A percentile compares a stretch with the other conserved stretches of the same genome.
phyloP scores from a whole-genome alignment of 1,140 invertebrate genomes.

The Drosophila nikananu region DNA sequence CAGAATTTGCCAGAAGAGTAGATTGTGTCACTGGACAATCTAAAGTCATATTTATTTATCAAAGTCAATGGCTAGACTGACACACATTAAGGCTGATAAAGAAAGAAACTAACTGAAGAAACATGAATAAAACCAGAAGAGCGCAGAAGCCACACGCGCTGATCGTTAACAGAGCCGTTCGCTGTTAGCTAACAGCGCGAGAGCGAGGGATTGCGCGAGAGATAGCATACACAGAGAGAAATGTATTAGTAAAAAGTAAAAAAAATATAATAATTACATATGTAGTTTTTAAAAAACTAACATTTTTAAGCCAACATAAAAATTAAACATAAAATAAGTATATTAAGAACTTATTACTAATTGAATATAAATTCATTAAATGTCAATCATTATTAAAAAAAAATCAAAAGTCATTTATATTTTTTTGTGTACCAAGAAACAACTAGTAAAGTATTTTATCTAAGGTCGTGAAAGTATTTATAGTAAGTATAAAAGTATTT shows the following conservation, averaged over 20 bases:
- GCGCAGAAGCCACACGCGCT: conserved; percentile 28
- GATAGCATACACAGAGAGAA: neutral
- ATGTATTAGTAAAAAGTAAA: neutral
- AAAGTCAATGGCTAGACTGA: conserved; percentile 44
- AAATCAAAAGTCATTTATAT: no score
- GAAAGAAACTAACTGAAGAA: conserved; percentile 10
- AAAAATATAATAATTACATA: neutral
- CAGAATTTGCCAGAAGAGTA: conserved; percentile 7
- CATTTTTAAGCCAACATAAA: no score
- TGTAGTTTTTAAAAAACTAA: no score
- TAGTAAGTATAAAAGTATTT: no score
- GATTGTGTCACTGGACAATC: conserved; percentile 20
- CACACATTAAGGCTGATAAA: conserved; percentile 23
- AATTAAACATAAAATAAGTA: no score
- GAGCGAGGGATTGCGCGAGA: conserved; percentile 21
- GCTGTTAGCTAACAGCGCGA: conserved; percentile 32
- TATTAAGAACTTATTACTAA: no score
- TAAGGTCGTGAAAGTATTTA: no score
- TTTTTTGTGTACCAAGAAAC: no score
- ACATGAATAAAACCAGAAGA: conserved; percentile 1
- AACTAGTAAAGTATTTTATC: no score
- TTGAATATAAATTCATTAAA: no score
- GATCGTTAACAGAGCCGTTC: conserved; percentile 16
- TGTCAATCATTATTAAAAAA: no score
- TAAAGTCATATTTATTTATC: conserved; percentile 49